These are phyloP conservation scores for Umimayanthus chanpuru DNA, from an alignment of 92 coral and sea anemone genomes.

Conservation along the genomic window DNA sequence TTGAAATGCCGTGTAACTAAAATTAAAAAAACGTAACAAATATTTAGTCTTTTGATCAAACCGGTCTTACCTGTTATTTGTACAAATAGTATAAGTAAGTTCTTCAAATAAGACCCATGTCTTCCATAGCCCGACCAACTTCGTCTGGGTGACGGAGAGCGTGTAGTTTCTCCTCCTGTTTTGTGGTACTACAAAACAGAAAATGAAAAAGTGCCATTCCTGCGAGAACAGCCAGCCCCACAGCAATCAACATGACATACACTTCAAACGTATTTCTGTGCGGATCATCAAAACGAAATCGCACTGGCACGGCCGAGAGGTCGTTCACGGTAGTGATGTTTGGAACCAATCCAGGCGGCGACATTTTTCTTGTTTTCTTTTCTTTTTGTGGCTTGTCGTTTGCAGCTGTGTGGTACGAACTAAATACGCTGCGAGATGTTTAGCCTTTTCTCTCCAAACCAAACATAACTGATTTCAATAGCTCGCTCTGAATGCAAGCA, in stretches of 20 bases:
- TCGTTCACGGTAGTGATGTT: neutral
- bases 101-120: conserved; percentile 7
- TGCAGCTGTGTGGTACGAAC: neutral
- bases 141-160: conserved; percentile 10
- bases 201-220: neutral
- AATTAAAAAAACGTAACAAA: too few relatives aligned
- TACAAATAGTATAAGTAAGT: neutral
- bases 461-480: neutral
- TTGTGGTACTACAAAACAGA: conserved; percentile 11
- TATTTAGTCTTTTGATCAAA: neutral
- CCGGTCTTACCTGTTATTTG: neutral
- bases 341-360: conserved; percentile 3
- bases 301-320: neutral
- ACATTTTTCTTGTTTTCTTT: neutral
- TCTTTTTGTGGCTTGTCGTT: neutral
- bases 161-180: conserved; percentile 9
- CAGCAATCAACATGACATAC: neutral
- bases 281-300: neutral
- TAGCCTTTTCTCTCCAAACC: neutral
- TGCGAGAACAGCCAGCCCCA: neutral
- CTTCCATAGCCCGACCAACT: neutral
- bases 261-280: neutral
- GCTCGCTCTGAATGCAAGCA: neutral
- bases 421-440: neutral
- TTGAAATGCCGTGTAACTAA: neutral